Percentiles rank a stretch among this genome's conserved stretches.
Evolutionary conservation across 2,888 invertebrate genomes (phyloP).

Genomic region (Microctonus aethiopoides): DNA sequence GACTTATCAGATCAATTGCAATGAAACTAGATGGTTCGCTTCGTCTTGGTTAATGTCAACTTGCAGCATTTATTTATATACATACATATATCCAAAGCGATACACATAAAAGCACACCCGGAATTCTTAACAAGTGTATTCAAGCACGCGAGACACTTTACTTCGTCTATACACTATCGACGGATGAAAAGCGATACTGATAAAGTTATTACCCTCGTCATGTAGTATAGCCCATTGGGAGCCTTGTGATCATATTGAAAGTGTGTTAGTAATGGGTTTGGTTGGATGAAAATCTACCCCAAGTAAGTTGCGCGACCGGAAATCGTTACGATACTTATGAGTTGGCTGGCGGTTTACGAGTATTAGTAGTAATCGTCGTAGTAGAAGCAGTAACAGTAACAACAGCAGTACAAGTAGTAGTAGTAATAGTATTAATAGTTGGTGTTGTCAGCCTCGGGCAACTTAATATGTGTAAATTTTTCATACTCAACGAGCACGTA

Average conservation of each 20-base stretch:
- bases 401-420: neutral
- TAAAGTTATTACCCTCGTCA: neutral
- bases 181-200: neutral
- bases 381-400: too few relatives aligned
- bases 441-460: too few relatives aligned
- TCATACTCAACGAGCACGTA: too few relatives aligned
- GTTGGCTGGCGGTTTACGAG: neutral
- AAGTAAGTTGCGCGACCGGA: neutral
- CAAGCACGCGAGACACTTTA: neutral
- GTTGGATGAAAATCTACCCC: neutral
- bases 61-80: neutral
- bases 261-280: neutral
- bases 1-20: neutral
- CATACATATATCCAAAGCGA: too few relatives aligned
- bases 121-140: neutral
- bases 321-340: neutral
- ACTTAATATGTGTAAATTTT: too few relatives aligned
- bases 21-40: neutral
- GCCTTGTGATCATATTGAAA: neutral
- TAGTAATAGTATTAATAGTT: neutral
- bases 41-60: neutral
- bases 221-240: neutral
- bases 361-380: too few relatives aligned
- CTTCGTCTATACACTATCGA: neutral
- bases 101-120: neutral